phyloP scores from a whole-genome alignment of 1,140 invertebrate species.

The Reticulitermes speratus region DNA sequence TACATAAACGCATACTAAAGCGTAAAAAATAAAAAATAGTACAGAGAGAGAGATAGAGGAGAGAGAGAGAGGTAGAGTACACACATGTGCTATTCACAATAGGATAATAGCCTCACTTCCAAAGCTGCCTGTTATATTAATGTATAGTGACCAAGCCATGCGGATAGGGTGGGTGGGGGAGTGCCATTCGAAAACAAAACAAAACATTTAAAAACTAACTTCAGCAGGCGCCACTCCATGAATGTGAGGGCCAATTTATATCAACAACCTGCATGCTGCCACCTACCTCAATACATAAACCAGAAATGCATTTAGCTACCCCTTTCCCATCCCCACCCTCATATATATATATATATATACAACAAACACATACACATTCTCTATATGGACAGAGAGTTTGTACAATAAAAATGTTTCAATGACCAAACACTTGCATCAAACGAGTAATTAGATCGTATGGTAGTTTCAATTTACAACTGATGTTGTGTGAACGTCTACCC shows the following conservation, averaged over 20 bases:
- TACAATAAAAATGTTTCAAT: constrained; percentile 8
- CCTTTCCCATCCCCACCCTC: not conserved
- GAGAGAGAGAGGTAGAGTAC: not conserved
- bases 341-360: not conserved
- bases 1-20: constrained; percentile 10
- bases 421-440: constrained; percentile 11
- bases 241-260: constrained; percentile 11
- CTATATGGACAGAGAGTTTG: not conserved
- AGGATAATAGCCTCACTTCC: constrained; percentile 1
- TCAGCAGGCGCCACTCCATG: constrained; percentile 5
- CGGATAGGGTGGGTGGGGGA: not conserved
- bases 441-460: constrained; percentile 13
- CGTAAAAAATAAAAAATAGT: not conserved
- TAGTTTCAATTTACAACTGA: constrained; percentile 17
- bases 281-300: no score
- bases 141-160: not conserved
- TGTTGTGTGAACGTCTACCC: constrained; percentile 5
- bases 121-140: not conserved
- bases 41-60: not conserved
- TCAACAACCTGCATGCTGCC: not conserved
- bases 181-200: constrained; percentile 14
- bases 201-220: not conserved
- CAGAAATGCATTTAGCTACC: no score
- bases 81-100: constrained; percentile 1
- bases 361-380: not conserved